Evolutionary conservation across 2,888 invertebrate genomes (phyloP), one percentile per base, ranked within the genome.

Genomic region (Lithophane leautieri): DNA sequence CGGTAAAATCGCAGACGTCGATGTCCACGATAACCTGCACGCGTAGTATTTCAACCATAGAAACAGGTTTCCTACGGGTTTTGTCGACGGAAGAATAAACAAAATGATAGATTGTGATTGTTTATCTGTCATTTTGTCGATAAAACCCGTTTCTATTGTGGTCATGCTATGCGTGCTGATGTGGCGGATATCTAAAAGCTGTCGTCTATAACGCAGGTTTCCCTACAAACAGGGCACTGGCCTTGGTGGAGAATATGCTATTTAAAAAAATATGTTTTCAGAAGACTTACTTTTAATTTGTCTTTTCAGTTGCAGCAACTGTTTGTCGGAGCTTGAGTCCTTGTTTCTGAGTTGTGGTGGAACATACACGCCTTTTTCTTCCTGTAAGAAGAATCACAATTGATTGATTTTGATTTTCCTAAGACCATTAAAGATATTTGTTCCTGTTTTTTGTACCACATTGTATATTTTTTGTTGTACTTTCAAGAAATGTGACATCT

Each of bases 341-440:
- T 95, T 94, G 44, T 97, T 97, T 86, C 98, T 97, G 83, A 98
- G 97, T 87, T 98, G 98, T 47, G 99, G 99, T 19, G 99, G 99
- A 79, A 99, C 93, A 89, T 99, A 99, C 82, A 98, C 98, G 8
- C 97, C 97, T 78, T 94, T 93, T 77, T 95, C 94, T 89, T 95
- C 95, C 95, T 96, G 87, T 47, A 84, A 85, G 6, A 22, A 52
- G 16, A 58, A 63, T 66, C 2, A 25, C 4, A 28, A 44, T 40
- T 54, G 4, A 70, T 52, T 40, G 2, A 65, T n/a, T 42, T 70
- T 22, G 2, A 62, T n/a, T 54, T 70, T 22, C 14, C 14, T 28
- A 28, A 7, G n/a, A 34, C 19, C 34, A 47, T 19, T 44, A 69
- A 47, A 4, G 4, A 63, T 25, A 11, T 25, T 62, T 25, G 25